A percentile compares a stretch with the other conserved stretches of the same genome.
Conservation (phyloP, 2,113 vertebrate species). For the Pitta sordida region DNA sequence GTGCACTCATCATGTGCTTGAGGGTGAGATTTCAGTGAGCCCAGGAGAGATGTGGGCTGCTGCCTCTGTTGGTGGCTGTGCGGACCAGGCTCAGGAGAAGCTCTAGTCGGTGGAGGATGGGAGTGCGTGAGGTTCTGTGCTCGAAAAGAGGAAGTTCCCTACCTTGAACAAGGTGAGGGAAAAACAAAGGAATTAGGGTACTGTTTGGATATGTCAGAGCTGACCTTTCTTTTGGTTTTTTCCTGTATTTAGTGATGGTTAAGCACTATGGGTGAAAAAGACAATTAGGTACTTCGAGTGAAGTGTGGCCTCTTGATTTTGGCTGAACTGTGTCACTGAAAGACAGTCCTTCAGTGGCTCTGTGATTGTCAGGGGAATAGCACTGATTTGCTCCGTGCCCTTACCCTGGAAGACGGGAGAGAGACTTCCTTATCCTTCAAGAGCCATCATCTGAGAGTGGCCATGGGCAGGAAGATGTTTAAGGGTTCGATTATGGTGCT, state of each 20-base stretch:
- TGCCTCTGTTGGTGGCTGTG: rapidly evolving
- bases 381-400: not conserved
- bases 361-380: not conserved
- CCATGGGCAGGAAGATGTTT: not conserved
- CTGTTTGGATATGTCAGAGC: not conserved
- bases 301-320: not conserved
- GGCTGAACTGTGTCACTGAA: not conserved
- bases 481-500: not conserved
- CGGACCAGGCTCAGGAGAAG: not conserved
- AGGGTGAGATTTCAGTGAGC: not conserved
- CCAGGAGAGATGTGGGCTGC: not conserved
- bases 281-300: not conserved
- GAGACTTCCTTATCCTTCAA: not conserved
- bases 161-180: not conserved
- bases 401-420: not conserved
- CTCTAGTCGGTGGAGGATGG: not conserved
- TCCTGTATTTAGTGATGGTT: not conserved
- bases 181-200: not conserved
- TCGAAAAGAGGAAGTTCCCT: not conserved
- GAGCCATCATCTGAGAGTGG: not conserved
- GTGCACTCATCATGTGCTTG: rapidly evolving
- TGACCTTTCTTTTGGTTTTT: not conserved
- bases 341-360: not conserved
- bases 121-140: not conserved
- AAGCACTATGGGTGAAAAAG: not conserved